These are phyloP conservation scores for Homarus americanus DNA, from an alignment of 1,140 invertebrate genomes.

Conservation along the genomic window DNA sequence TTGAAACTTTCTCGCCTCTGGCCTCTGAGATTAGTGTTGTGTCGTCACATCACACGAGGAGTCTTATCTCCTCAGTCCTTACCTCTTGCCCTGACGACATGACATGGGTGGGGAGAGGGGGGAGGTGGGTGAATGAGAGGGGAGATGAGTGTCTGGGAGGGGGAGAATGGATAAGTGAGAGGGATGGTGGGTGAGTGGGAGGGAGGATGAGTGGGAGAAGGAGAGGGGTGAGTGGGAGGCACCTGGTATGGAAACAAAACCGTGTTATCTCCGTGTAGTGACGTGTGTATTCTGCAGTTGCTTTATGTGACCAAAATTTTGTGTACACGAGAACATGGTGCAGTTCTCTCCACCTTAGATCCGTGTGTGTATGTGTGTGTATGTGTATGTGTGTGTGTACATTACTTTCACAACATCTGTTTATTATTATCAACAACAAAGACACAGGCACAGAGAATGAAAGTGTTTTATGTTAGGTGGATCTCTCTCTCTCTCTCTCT, in stretches of 20 bases:
- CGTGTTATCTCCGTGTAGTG: too few relatives aligned
- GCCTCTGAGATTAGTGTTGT: too few relatives aligned
- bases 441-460: too few relatives aligned
- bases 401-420: background rate
- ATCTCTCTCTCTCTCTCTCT: conserved; percentile 26
- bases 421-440: too few relatives aligned
- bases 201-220: background rate
- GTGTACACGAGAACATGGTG: background rate
- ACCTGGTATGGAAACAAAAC: background rate
- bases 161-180: background rate
- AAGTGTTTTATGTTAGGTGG: too few relatives aligned
- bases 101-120: background rate
- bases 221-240: background rate
- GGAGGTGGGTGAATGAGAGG: background rate
- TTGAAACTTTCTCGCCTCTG: too few relatives aligned
- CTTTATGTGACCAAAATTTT: background rate
- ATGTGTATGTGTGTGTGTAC: background rate
- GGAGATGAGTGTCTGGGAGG: background rate
- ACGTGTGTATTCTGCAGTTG: too few relatives aligned
- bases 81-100: too few relatives aligned
- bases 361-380: background rate
- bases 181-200: background rate
- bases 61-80: too few relatives aligned
- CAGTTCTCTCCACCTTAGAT: background rate
- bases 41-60: too few relatives aligned